These are phyloP conservation scores for Paramuricea clavata DNA, from an alignment of 92 coral and sea anemone species.

Conservation along the genomic window DNA sequence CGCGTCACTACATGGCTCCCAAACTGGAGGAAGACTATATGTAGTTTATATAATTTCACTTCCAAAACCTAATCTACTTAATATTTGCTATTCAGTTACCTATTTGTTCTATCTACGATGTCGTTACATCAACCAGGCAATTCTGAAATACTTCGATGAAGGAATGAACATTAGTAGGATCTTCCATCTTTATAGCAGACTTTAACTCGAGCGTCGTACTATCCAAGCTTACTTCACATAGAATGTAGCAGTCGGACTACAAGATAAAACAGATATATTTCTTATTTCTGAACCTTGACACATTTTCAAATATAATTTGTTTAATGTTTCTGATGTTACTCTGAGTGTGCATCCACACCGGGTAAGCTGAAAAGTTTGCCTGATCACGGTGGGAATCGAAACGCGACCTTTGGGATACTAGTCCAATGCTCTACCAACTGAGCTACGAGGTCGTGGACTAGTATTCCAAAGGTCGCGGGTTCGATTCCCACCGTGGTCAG, in stretches of 20 bases:
- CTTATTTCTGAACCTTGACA: neutral
- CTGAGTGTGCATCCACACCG: too few relatives aligned
- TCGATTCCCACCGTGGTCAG: too few relatives aligned
- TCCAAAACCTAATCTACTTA: neutral
- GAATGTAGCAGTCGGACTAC: conserved; percentile 61
- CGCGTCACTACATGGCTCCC: too few relatives aligned
- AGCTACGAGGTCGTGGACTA: too few relatives aligned
- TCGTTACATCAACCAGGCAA: neutral
- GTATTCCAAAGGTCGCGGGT: too few relatives aligned
- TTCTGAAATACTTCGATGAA: conserved; percentile 76
- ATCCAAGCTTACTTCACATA: conserved; percentile 80
- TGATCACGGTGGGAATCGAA: too few relatives aligned
- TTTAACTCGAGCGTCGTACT: conserved; percentile 70
- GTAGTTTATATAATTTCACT: neutral
- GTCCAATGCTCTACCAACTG: too few relatives aligned
- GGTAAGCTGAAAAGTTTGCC: too few relatives aligned
- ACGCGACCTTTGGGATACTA: too few relatives aligned
- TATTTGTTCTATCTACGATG: neutral
- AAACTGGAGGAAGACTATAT: too few relatives aligned
- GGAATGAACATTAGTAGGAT: conserved; percentile 50
- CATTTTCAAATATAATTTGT: too few relatives aligned
- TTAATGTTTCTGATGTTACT: too few relatives aligned
- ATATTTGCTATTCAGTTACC: neutral
- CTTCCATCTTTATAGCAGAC: conserved; percentile 78
- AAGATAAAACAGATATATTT: conserved; percentile 41